Evolutionary conservation across 2,113 vertebrate species (phyloP).

Genomic region (Xiphophorus hellerii): DNA sequence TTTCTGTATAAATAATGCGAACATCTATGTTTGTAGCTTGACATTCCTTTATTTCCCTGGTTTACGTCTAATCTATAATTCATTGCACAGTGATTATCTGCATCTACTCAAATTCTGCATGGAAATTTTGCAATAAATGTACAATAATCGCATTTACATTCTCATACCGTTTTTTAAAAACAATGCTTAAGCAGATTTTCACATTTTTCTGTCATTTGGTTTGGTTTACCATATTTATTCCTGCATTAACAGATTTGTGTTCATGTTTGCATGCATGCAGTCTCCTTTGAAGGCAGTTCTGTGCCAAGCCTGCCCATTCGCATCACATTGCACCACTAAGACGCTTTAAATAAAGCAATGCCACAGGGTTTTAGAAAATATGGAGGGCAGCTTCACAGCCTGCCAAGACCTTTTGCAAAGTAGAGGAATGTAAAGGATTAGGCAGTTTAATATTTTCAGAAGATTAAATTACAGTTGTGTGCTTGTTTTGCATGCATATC

Average conservation of each 20-base stretch:
- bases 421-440: conserved; percentile 2
- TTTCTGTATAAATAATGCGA: too few species aligned
- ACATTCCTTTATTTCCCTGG: too few species aligned
- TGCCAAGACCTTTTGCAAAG: conserved; percentile 24
- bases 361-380: conserved; percentile 54
- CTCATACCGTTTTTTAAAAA: not conserved
- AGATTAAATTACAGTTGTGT: conserved; percentile 4
- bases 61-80: too few species aligned
- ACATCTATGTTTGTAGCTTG: too few species aligned
- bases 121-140: not conserved
- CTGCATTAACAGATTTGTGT: not conserved
- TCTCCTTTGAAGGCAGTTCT: conserved; percentile 20
- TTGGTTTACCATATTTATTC: not conserved
- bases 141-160: not conserved
- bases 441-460: conserved; percentile 43
- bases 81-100: not conserved
- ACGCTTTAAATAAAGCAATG: conserved; percentile 62
- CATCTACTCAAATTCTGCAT: not conserved
- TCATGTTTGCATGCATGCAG: conserved; percentile 6
- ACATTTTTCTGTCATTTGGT: not conserved
- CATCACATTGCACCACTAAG: conserved; percentile 42
- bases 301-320: conserved; percentile 34
- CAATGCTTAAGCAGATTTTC: not conserved
- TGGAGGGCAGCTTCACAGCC: conserved; percentile 15
- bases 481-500: not conserved